phyloP scores from a whole-genome alignment of 2,113 vertebrate genomes.

The Vireo altiloquus region DNA sequence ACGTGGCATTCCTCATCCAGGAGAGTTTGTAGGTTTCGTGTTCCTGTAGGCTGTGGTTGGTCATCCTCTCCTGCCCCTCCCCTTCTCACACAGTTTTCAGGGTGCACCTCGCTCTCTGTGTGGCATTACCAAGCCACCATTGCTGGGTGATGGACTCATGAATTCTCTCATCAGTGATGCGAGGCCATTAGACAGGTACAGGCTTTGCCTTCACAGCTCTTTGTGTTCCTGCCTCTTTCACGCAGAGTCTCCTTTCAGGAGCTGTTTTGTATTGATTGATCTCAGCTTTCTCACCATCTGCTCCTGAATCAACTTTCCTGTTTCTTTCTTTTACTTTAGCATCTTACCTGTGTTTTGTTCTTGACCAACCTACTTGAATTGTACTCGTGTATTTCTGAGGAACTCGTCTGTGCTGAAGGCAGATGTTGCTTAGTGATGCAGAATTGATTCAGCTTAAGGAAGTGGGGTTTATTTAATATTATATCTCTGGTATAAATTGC shows the following conservation, averaged over 20 bases:
- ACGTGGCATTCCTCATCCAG: neutral
- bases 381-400: neutral
- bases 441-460: neutral
- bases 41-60: neutral
- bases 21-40: neutral
- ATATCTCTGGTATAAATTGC: neutral
- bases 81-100: neutral
- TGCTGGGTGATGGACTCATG: neutral
- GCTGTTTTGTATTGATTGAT: neutral
- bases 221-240: neutral
- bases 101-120: neutral
- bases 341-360: neutral
- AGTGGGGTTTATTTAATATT: neutral
- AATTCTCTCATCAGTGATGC: neutral
- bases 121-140: neutral
- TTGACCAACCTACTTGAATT: neutral
- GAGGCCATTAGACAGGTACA: neutral
- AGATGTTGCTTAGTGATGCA: neutral
- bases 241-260: neutral
- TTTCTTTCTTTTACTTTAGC: neutral
- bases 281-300: neutral
- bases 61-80: neutral
- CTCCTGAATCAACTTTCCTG: neutral
- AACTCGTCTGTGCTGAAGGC: fast-evolving
- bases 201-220: neutral